These are phyloP conservation scores for Hedychridium roseum DNA, from an alignment of 2,888 invertebrate genomes.

Conservation along the genomic window DNA sequence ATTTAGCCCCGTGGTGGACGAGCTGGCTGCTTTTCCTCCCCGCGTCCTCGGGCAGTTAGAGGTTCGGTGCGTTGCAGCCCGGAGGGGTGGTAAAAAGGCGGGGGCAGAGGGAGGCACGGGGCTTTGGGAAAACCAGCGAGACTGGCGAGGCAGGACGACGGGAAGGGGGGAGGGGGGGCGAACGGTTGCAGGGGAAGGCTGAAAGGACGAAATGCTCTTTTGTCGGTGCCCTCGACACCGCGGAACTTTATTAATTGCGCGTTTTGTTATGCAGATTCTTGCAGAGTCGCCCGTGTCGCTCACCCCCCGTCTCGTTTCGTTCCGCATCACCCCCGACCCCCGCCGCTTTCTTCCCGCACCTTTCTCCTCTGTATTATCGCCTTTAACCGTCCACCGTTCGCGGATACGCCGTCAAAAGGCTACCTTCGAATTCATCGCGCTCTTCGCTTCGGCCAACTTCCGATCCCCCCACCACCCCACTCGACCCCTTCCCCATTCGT, in stretches of 20 bases:
- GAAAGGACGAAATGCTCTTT: slow-evolving; percentile 60
- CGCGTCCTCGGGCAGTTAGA: slow-evolving; percentile 12
- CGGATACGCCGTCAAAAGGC: slow-evolving; percentile 47
- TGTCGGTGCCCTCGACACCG: slow-evolving; percentile 51
- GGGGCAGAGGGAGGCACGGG: slow-evolving; percentile 12
- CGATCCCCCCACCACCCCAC: no score
- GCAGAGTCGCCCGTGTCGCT: slow-evolving; percentile 30
- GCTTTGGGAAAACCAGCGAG: slow-evolving; percentile 1
- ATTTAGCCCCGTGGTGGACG: slow-evolving; percentile 43
- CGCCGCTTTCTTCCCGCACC: background rate
- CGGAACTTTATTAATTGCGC: slow-evolving; percentile 62
- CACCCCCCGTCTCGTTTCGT: background rate
- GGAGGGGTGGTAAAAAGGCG: slow-evolving; percentile 2
- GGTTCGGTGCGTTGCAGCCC: slow-evolving; percentile 2
- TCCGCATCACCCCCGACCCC: background rate
- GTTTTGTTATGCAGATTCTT: slow-evolving; percentile 62
- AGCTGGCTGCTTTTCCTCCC: slow-evolving; percentile 6
- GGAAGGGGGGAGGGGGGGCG: slow-evolving; percentile 5
- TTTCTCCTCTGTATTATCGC: no score
- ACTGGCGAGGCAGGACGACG: slow-evolving; percentile 5
- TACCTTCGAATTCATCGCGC: slow-evolving; percentile 49
- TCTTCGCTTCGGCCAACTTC: slow-evolving; percentile 40
- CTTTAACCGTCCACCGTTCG: no score
- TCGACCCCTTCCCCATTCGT: no score
- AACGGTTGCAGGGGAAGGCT: slow-evolving; percentile 30